Evolutionary conservation across 2,888 invertebrate species (phyloP), one percentile per base, ranked within the genome.

Genomic region (Chrysotoxum bicinctum): DNA sequence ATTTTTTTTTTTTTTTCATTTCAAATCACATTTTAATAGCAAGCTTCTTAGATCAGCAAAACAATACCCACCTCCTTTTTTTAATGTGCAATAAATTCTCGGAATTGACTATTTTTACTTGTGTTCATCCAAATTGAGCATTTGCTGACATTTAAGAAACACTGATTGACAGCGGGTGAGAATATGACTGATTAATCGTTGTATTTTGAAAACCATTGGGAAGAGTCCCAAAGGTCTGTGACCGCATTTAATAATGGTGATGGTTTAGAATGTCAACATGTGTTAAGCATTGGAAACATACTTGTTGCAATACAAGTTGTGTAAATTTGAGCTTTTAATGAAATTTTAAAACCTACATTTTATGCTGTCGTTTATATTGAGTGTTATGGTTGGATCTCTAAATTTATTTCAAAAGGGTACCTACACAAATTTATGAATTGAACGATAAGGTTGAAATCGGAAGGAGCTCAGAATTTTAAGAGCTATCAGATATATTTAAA

Each of bases 91-190:
- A 8, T 37, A n/a, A 43, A 60, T 60, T 60, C 23, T 60, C n/a
- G 0, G 60, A 40, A 60, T 60, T 3, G n/a, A 60, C n/a, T 40
- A 23, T 37, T 58, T 37, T 8, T 10, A 26, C n/a, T 56, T 35
- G 19, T 56, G 19, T 19, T 9, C 32, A 10, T 7, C 2, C 4
- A 14, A 10, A 4, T 37, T 35, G 14, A 40, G 37, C 14, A 21
- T 58, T 60, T 60, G 58, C 37, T 60, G 58, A 60, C 23, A 37
- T 23, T 60, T 9, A 37, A 60, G 37, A 60, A 40, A 9, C 3
- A 26, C 26, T 43, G 43, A 62, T 43, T 62, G 16, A 16, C 60
- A 60, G 40, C 37, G 60, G 40, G 23, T 23, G 19, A 19, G 56
- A 35, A 56, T n/a, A n/a, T 32, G 19, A 19, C 56, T 56, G 32